phyloP scores from a whole-genome alignment of 2,888 invertebrate species.

The Drosophila paranaensis region DNA sequence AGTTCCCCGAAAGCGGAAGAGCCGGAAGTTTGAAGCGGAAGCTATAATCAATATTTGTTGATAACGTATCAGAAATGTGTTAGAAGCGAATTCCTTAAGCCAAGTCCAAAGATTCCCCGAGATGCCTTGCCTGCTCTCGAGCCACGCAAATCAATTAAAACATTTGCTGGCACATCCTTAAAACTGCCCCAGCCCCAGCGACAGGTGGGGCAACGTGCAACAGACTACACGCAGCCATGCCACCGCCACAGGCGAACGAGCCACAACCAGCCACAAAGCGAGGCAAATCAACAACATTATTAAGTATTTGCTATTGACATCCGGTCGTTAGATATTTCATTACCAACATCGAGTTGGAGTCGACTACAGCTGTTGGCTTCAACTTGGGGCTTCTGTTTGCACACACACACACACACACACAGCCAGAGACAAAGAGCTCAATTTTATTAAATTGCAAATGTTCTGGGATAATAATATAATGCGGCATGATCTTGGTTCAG shows the following conservation, averaged over 20 bases:
- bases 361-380: background rate
- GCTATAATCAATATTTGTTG: slow-evolving; percentile 4
- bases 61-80: slow-evolving; percentile 5
- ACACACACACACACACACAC: background rate
- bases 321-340: slow-evolving; percentile 82
- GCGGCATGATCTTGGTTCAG: slow-evolving; percentile 27
- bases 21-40: slow-evolving; percentile 4
- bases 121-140: background rate
- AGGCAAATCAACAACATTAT: slow-evolving; percentile 70
- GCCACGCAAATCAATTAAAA: slow-evolving; percentile 16
- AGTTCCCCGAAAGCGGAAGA: slow-evolving; percentile 7
- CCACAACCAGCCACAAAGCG: slow-evolving; percentile 59
- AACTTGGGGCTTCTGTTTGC: slow-evolving; percentile 36
- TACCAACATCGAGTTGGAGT: slow-evolving; percentile 62
- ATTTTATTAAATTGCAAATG: slow-evolving; percentile 63
- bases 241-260: slow-evolving; percentile 52
- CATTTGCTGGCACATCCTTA: slow-evolving; percentile 43
- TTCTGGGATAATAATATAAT: slow-evolving; percentile 18
- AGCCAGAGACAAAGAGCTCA: slow-evolving; percentile 43
- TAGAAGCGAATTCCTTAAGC: background rate
- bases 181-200: slow-evolving; percentile 28
- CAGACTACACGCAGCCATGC: slow-evolving; percentile 42
- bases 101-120: background rate
- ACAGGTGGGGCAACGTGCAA: slow-evolving; percentile 38
- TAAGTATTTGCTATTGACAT: slow-evolving; percentile 82